phyloP scores from a whole-genome alignment of 2,797 vertebrate genomes.

The Sebastiscus albofasciatus region DNA sequence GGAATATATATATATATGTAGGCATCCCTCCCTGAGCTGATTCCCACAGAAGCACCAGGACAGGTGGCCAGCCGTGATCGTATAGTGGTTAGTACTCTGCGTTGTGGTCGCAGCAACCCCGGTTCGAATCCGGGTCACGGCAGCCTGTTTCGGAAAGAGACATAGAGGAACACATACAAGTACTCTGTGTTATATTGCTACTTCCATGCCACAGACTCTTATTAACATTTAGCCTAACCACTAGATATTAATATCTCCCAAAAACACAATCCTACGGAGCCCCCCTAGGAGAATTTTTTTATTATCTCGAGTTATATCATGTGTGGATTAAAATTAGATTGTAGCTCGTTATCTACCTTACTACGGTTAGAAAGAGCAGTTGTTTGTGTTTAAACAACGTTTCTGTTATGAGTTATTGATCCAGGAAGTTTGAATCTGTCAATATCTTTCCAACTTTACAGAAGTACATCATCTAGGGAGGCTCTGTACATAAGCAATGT shows the following conservation, averaged over 20 bases:
- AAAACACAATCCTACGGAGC: background rate
- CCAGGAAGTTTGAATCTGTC: no score
- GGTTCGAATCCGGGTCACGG: slow-evolving; percentile 46
- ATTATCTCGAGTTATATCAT: no score
- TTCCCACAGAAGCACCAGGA: fast-evolving
- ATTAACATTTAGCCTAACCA: background rate
- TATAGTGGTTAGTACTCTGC: slow-evolving; percentile 53
- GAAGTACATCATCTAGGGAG: no score
- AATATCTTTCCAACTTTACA: no score
- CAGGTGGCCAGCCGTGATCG: slow-evolving; percentile 27
- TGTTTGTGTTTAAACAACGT: no score
- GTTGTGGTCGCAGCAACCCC: slow-evolving; percentile 50
- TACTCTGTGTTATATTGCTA: no score
- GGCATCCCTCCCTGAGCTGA: fast-evolving
- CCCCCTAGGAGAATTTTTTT: fast-evolving
- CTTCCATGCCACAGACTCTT: background rate
- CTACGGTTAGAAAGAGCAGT: no score
- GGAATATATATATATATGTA: no score
- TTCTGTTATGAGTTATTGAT: no score
- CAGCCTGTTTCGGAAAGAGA: background rate
- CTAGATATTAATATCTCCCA: background rate
- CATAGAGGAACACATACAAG: background rate
- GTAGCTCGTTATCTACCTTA: no score
- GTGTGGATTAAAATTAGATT: no score
- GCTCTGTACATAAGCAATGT: no score